These are phyloP conservation scores for Drosophila nigricruria DNA, from an alignment of 2,888 invertebrate species.

Conservation along the genomic window DNA sequence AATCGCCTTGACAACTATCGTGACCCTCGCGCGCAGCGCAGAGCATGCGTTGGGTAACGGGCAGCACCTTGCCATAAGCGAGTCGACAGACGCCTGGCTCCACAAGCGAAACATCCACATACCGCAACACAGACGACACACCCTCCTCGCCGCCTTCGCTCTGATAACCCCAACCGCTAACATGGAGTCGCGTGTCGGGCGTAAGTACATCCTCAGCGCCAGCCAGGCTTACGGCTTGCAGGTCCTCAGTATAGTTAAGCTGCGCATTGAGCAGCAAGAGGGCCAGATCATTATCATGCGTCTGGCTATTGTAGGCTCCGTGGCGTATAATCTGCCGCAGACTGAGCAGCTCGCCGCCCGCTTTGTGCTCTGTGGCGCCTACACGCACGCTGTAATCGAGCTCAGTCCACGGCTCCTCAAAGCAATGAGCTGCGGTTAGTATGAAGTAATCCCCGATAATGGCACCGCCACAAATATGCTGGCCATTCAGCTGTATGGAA, in stretches of 20 bases:
- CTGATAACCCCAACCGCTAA: constrained; percentile 81
- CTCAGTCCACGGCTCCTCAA: constrained; percentile 57
- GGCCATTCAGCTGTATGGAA: constrained; percentile 61
- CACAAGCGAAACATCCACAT: constrained; percentile 69
- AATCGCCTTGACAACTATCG: constrained; percentile 82
- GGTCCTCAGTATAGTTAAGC: constrained; percentile 62
- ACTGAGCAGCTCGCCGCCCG: constrained; percentile 71
- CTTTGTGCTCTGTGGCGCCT: constrained; percentile 66
- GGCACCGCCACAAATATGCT: constrained; percentile 77
- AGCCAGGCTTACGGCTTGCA: constrained; percentile 70
- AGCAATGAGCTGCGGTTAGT: constrained; percentile 79
- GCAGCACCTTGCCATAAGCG: constrained; percentile 70
- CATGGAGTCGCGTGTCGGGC: constrained; percentile 51
- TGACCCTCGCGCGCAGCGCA: constrained; percentile 78
- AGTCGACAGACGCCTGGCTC: constrained; percentile 49
- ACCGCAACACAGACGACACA: constrained; percentile 65
- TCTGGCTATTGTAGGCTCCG: constrained; percentile 61
- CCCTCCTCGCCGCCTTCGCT: constrained; percentile 60
- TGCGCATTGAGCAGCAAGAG: constrained; percentile 68
- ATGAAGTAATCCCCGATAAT: constrained; percentile 65
- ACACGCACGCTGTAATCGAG: constrained; percentile 71
- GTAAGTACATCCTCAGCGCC: constrained; percentile 43
- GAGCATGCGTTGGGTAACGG: constrained; percentile 76
- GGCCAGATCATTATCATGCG: constrained; percentile 78
- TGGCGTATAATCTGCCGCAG: constrained; percentile 71